These are phyloP conservation scores for Nycticryphes semicollaris DNA, from an alignment of 2,113 vertebrate species.

Conservation along the genomic window DNA sequence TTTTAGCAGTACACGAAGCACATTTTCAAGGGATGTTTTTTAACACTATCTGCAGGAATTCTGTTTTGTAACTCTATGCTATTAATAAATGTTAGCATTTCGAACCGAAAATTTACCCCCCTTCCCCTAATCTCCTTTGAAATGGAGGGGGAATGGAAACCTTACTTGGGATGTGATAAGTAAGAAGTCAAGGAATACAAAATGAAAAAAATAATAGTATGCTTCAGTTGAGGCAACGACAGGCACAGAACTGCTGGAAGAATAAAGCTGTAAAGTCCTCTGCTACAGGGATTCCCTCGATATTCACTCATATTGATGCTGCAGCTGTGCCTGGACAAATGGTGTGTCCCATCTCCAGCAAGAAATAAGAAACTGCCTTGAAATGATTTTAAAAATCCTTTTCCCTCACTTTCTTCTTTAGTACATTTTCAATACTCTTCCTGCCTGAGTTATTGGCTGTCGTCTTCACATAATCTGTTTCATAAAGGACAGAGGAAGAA, in stretches of 20 bases:
- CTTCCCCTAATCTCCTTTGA: neutral
- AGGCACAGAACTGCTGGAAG: neutral
- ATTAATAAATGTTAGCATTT: conserved; percentile 12
- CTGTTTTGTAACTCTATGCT: neutral
- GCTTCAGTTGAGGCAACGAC: neutral
- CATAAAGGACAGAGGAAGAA: neutral
- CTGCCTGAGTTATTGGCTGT: neutral
- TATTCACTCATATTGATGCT: neutral
- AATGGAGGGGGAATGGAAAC: neutral
- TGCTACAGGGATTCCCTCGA: rapidly evolving
- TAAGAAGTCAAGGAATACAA: neutral
- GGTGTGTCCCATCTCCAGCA: neutral
- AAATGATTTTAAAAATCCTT: neutral
- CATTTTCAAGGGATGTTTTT: neutral
- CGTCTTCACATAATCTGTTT: neutral
- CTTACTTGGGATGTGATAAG: neutral
- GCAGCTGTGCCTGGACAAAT: neutral
- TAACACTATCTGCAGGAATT: neutral
- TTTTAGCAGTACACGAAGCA: neutral
- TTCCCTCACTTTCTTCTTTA: neutral
- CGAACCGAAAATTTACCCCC: neutral
- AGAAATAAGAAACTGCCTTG: neutral
- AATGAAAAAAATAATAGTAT: neutral
- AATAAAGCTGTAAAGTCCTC: neutral
- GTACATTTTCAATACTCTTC: neutral